Base-by-base conservation (phyloP, 1,140 invertebrate species). In the Drosophila guanche region DNA sequence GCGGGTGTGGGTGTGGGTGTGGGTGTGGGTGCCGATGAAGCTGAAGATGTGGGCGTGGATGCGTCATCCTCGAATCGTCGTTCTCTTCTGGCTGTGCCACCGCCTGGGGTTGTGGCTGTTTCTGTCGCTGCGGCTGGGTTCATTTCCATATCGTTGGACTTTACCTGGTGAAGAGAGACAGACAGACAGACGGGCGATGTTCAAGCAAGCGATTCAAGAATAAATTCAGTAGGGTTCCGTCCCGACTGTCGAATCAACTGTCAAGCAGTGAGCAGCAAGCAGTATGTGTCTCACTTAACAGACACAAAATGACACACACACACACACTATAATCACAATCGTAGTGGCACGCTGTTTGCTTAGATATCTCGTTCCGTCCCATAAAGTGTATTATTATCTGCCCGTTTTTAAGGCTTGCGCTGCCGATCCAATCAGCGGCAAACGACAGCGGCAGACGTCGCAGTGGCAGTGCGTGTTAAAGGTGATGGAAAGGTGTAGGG, bases 341-440 rank as follows among this genome's bases (percentile, higher is more conserved):
- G 3, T 10, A 37, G 33, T 10, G 33, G 33, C 33, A 65, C 57
- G 10, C 37, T 70, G 53, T 58, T 70, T 50, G 52, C 46, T 65
- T 22, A 74, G 69, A 74, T 74, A 74, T 65, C 41, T 71, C 53
- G 33, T 50, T 41, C 63, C 65, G 60, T 61, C 10, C 33, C 7
- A 54, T 25, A 68, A 67, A 68, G 55, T 56, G 25, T 68, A 53
- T 63, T 65, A 70, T 70, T 70, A 70, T 73, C 58, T 52, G 23
- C 20, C 45, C 22, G 58, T 65, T 56, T 56, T 41, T 12, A 73
- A 72, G 47, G 46, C 20, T 53, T 52, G 69, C 47, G 69, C 47
- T 33, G 46, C 58, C 55, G 67, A 68, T 73, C 69, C 70, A 50
- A 59, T 20, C 62, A 52, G 20, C n/a, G 57, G 40, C 45, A 5